Evolutionary conservation across 2,113 vertebrate genomes (phyloP), one percentile per base, ranked within the genome.

Genomic region (Astatoreochromis straeleni): DNA sequence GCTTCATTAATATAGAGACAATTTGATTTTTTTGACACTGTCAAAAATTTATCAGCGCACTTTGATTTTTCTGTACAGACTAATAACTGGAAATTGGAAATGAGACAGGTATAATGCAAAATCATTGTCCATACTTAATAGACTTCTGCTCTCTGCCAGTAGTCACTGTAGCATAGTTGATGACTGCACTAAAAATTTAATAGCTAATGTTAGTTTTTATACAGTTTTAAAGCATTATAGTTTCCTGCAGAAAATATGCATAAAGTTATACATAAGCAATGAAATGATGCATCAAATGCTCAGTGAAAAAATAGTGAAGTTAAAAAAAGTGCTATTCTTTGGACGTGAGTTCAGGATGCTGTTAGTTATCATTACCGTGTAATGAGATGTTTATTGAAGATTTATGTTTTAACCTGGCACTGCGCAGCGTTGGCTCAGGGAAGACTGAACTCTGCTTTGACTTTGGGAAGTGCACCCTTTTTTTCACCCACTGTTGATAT

Each of bases 311-410:
- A 16, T 4, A 42, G 17, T 19, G 11, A 26, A 40, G 21, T 75
- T 9, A 21, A 40, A 35, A 10, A 45, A 35, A 78, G 19, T 10
- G 0, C 3, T 17, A 8, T 60, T 16, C 11, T 35, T 42, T 78
- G 83, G 26, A 19, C 14, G 5, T 33, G 26, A 47, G 16, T 38
- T 21, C 82, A 83, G 49, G 12, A 73, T 75, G 53, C 24, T 5
- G 29, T 24, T 38, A 21, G 75, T 54, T 58, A 80, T 86, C 24
- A 57, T 75, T 73, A 70, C 16, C n/a, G 31, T 75, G 24, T 81
- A 80, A 81, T 80, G 53, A 87, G 29, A 68, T 78, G 35, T 58
- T 38, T 49, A 79, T 17, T 79, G 47, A 82, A 80, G 78, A 92
- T 92, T 85, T 84, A 84, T 88, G 65, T 58, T 57, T 45, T 3